Conservation (phyloP, 2,797 vertebrate genomes). For the Anas capensis region DNA sequence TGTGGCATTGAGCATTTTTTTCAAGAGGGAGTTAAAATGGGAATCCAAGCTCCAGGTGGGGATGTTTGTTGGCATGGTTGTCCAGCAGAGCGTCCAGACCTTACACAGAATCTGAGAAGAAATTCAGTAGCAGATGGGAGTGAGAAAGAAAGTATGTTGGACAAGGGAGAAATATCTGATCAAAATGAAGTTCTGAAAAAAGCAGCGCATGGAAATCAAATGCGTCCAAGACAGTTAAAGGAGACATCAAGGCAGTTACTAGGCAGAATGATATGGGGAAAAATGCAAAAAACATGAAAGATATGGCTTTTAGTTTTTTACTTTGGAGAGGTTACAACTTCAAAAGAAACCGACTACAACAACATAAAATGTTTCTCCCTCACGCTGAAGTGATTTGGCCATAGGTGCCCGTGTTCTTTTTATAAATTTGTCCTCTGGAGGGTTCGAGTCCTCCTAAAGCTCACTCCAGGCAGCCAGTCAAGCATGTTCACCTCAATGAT, state of each 20-base stretch:
- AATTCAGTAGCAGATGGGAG: not conserved
- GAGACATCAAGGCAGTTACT: not conserved
- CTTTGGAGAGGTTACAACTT: slow-evolving; percentile 38
- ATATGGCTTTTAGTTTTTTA: not conserved
- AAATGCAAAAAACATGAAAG: slow-evolving; percentile 36
- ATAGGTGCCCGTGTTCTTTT: slow-evolving; percentile 15
- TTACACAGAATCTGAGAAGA: not conserved
- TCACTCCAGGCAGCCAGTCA: slow-evolving; percentile 52
- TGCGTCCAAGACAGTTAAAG: not conserved
- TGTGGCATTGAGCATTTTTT: not conserved
- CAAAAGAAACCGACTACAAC: slow-evolving; percentile 41
- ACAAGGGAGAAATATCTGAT: not conserved
- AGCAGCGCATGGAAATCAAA: not conserved
- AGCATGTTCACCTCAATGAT: slow-evolving; percentile 22
- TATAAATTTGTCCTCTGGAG: slow-evolving; percentile 44
- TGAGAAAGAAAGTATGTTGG: not conserved
- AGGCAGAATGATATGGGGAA: not conserved
- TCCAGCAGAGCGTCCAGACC: not conserved
- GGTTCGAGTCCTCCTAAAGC: slow-evolving; percentile 38
- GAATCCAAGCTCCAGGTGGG: not conserved
- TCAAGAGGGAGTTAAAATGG: not conserved
- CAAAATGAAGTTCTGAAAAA: not conserved
- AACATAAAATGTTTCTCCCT: slow-evolving; percentile 49
- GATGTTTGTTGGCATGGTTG: not conserved
- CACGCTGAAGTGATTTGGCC: slow-evolving; percentile 32